Percentiles rank a stretch among this genome's conserved stretches.
phyloP scores from a whole-genome alignment of 1,140 invertebrate genomes.

The Tachypleus tridentatus region DNA sequence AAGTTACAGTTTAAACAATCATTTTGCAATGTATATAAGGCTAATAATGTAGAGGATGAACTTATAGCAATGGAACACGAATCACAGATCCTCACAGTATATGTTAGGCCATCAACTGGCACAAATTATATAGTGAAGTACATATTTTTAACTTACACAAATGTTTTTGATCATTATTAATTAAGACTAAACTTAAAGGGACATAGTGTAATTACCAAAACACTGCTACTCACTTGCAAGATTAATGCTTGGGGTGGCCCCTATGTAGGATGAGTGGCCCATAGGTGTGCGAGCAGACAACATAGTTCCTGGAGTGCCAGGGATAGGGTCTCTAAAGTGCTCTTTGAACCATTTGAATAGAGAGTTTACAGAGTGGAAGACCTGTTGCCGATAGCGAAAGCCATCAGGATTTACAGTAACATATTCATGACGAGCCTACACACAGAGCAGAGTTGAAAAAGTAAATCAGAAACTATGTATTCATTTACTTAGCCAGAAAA shows the following conservation, averaged over 20 bases:
- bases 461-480: not conserved
- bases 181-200: no score
- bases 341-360: slow-evolving; percentile 96
- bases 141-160: no score
- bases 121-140: no score
- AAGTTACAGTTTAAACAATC: not conserved
- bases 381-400: slow-evolving; percentile 74
- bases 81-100: no score
- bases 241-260: slow-evolving; percentile 47
- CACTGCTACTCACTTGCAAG: slow-evolving; percentile 30
- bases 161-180: no score
- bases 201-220: no score
- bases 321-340: slow-evolving; percentile 83
- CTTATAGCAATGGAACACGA: no score
- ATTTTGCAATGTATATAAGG: slow-evolving; percentile 2
- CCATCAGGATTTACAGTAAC: slow-evolving; percentile 84
- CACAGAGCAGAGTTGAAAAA: not conserved
- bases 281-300: slow-evolving; percentile 44
- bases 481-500: not conserved
- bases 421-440: slow-evolving; percentile 68
- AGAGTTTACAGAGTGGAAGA: slow-evolving; percentile 69
- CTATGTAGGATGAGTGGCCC: slow-evolving; percentile 51
- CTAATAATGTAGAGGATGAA: no score
- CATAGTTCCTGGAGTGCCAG: slow-evolving; percentile 56
- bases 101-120: no score